Evolutionary conservation across 2,113 vertebrate species (phyloP), one percentile per base, ranked within the genome.

Genomic region (Cyphomyrus plagiostoma): DNA sequence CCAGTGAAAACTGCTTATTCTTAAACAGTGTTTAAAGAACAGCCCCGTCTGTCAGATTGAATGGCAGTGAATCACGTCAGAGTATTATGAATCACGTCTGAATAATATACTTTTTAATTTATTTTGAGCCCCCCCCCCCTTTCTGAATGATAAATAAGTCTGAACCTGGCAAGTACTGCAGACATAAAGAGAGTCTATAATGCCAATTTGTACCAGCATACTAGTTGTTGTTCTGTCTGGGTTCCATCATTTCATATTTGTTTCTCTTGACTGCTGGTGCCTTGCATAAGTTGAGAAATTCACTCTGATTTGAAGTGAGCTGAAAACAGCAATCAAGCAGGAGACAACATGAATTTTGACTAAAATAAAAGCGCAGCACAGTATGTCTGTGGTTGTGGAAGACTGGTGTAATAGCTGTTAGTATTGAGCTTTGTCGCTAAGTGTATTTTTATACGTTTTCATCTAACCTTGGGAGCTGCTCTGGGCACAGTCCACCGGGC

Each of bases 71-170:
- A 26, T 70, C 62, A 70, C 10, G 3, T 70, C n/a, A 3, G 9
- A 70, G 10, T 70, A 66, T 66, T 50, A 26, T 86, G n/a, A 52
- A 50, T 50, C 84, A 49, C n/a, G 50, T 86, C 46, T 86, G 84
- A 86, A n/a, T 86, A 26, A 86, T 26, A 86, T 83, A 45, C 62
- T 66, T 66, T 66, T 39, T 26, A 77, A 77, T 77, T 77, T 77
- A 30, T 39, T 77, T 17, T 39, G 35, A 30, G 26, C 23, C 1
- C 30, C 30, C 58, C 58, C 53, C 74, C 21, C 39, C 26, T n/a
- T 50, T 83, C 74, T 52, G 30, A 83, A 49, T 80, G 88, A 88
- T 77, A 50, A 88, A 50, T 77, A 21, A 46, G 26, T 80, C 17
- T 30, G 50, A 87, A 87, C 17, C 4, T 87, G 49, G 84, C 46